Conservation (phyloP, 2,888 invertebrate genomes). For the Brenthis ino region DNA sequence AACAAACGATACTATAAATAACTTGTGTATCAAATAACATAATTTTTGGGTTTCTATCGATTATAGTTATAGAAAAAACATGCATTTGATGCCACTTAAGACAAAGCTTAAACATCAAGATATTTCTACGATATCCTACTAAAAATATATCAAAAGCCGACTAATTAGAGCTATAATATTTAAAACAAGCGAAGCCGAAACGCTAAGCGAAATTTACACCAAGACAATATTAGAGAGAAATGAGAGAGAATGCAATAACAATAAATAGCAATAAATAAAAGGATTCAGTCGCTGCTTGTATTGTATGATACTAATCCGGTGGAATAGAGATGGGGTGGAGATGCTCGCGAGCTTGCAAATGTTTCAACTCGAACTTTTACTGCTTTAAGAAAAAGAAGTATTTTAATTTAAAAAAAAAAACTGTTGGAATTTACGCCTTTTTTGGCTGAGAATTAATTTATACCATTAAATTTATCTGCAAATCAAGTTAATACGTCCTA, state of each 20-base stretch:
- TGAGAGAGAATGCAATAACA: conserved; percentile 81
- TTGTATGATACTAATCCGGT: conserved; percentile 81
- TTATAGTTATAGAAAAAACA: too few relatives aligned
- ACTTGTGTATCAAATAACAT: too few relatives aligned
- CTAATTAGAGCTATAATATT: conserved; percentile 75
- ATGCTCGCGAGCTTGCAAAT: background rate
- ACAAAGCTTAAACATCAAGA: too few relatives aligned
- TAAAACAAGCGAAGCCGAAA: conserved; percentile 66
- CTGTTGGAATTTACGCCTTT: too few relatives aligned
- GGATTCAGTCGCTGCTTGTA: conserved; percentile 83
- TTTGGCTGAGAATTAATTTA: too few relatives aligned
- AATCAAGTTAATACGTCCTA: background rate
- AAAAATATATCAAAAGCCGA: conserved; percentile 56
- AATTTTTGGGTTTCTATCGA: too few relatives aligned
- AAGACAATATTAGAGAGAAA: conserved; percentile 81
- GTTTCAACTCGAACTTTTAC: too few relatives aligned
- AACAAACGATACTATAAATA: too few relatives aligned
- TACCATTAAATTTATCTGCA: background rate
- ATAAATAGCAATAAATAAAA: conserved; percentile 84
- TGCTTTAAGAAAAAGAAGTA: too few relatives aligned
- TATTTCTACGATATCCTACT: conserved; percentile 3
- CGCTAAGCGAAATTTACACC: conserved; percentile 76
- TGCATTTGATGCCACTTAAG: too few relatives aligned
- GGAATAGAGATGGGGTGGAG: conserved; percentile 54
- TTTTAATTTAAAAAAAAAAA: too few relatives aligned